phyloP scores from a whole-genome alignment of 1,140 invertebrate species.

The Psilanteris sp. region DNA sequence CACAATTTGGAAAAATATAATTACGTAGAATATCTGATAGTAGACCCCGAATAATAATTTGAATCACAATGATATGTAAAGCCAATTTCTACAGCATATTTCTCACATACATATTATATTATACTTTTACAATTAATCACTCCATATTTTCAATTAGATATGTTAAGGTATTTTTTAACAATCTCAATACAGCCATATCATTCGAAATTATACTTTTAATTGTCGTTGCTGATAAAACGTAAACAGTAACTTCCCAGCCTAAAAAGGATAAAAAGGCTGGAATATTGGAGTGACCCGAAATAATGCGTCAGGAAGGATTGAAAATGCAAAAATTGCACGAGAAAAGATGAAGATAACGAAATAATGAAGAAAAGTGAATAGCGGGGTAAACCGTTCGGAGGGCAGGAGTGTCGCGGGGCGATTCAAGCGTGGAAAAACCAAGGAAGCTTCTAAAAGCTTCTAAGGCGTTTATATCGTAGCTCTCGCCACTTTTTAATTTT shows the following conservation, averaged over 20 bases:
- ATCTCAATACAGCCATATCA: conserved; percentile 17
- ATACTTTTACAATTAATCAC: too few species aligned
- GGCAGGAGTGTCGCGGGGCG: neutral
- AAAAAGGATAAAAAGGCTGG: conserved; percentile 2
- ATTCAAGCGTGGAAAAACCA: conserved; percentile 45
- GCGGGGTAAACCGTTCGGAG: conserved; percentile 10
- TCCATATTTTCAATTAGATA: too few species aligned
- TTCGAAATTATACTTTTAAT: conserved; percentile 28
- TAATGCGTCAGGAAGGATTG: conserved; percentile 50
- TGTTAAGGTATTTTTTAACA: neutral
- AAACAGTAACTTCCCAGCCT: conserved; percentile 14
- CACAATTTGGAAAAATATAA: too few species aligned
- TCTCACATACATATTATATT: too few species aligned
- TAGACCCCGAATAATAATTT: too few species aligned
- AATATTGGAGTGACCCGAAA: conserved; percentile 15
- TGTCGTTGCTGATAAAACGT: conserved; percentile 35
- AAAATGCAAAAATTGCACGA: conserved; percentile 60
- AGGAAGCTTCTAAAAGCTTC: conserved; percentile 61
- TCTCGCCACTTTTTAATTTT: conserved; percentile 61
- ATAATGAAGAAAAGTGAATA: conserved; percentile 59
- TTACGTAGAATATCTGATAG: conserved; percentile 35
- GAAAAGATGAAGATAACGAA: conserved; percentile 54
- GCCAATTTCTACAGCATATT: too few species aligned
- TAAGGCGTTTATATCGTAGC: conserved; percentile 57
- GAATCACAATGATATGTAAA: too few species aligned